Evolutionary conservation across 2,888 invertebrate species (phyloP).

Genomic region (Drosophila rubida): DNA sequence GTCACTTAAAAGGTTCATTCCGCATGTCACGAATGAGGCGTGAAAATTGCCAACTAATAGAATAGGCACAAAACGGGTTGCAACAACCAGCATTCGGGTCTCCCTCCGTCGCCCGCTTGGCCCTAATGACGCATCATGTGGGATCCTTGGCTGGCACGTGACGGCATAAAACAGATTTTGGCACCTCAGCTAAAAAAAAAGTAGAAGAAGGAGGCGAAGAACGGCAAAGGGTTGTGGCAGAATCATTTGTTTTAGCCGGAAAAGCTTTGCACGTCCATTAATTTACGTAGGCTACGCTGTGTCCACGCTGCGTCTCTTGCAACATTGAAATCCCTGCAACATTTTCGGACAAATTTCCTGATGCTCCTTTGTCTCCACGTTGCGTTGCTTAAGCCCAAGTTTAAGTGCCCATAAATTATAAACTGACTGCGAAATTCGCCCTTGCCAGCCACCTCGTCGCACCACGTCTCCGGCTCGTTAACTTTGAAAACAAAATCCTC

Average conservation of each 20-base stretch:
- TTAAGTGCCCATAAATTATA: conserved; percentile 72
- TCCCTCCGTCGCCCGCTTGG: neutral
- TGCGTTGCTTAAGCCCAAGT: conserved; percentile 40
- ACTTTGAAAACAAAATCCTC: conserved; percentile 58
- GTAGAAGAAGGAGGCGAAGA: too few species aligned
- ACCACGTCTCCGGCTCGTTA: conserved; percentile 59
- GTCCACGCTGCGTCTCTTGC: conserved; percentile 22
- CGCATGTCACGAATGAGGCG: conserved; percentile 50
- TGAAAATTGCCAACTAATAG: conserved; percentile 76
- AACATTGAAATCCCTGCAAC: conserved; percentile 47
- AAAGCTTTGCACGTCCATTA: conserved; percentile 40
- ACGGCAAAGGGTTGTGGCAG: neutral
- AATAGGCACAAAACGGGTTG: conserved; percentile 56
- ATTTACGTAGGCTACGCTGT: conserved; percentile 26
- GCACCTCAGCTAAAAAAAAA: conserved; percentile 18
- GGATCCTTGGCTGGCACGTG: conserved; percentile 37
- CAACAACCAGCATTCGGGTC: neutral
- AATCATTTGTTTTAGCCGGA: conserved; percentile 50
- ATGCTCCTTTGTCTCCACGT: conserved; percentile 34
- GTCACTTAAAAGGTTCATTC: conserved; percentile 57
- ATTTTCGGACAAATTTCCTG: conserved; percentile 43
- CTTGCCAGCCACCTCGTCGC: conserved; percentile 28
- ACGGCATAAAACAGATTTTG: conserved; percentile 34
- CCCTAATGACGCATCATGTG: conserved; percentile 51
- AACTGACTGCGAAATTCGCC: conserved; percentile 59